Conservation (phyloP, 2,888 invertebrate genomes). For the Resseliella maxima region DNA sequence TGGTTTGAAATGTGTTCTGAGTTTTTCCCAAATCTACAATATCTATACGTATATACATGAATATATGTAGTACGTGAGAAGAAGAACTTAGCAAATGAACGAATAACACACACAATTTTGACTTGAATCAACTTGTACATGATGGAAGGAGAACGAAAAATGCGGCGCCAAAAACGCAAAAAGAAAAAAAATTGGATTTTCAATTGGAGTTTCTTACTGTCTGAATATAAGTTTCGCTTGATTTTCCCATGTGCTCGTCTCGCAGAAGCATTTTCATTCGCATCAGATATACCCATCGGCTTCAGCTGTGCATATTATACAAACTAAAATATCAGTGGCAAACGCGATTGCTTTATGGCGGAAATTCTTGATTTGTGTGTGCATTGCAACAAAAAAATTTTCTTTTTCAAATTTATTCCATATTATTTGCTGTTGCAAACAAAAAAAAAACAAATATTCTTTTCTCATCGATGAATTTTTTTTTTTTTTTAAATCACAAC, state of each 20-base stretch:
- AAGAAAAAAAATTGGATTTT: conserved; percentile 55
- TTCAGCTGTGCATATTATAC: conserved; percentile 1
- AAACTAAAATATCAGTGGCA: not conserved
- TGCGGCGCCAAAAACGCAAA: conserved; percentile 55
- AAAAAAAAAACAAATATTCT: no score
- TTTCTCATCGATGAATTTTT: not conserved
- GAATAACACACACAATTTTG: not conserved
- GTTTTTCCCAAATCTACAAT: no score
- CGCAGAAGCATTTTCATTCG: not conserved
- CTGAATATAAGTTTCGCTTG: conserved; percentile 24
- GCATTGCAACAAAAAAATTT: not conserved
- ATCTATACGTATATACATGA: no score
- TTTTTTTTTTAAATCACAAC: no score
- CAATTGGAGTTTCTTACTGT: not conserved
- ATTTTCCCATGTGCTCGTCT: conserved; percentile 35
- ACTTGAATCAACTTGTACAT: no score
- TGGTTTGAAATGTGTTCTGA: conserved; percentile 53
- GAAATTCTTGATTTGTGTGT: conserved; percentile 3
- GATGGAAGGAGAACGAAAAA: conserved; percentile 29
- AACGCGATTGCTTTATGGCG: not conserved
- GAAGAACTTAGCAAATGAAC: conserved; percentile 37
- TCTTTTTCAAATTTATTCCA: not conserved
- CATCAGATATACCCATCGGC: not conserved
- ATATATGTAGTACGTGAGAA: conserved; percentile 53
- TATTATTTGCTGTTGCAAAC: no score